Evolutionary conservation across 2,888 invertebrate genomes (phyloP), one percentile per base, ranked within the genome.

Genomic region (Megalurothrips usitatus): DNA sequence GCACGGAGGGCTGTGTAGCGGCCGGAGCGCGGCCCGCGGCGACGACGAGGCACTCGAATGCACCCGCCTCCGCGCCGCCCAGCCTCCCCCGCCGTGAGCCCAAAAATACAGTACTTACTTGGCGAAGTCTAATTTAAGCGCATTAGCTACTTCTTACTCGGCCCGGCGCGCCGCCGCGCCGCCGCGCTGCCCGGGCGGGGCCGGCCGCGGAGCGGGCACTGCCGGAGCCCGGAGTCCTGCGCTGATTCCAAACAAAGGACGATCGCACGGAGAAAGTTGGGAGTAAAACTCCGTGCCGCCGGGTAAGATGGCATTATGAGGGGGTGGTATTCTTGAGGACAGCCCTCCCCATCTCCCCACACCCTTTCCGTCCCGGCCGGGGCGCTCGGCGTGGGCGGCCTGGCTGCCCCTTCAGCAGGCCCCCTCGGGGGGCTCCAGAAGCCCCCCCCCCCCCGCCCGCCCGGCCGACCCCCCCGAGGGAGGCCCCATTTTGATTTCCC

Each of bases 401-500:
- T n/a, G 17, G 58, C 52, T n/a, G n/a, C n/a, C n/a, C n/a, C 52
- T 19, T 52, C 52, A 52, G 52, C 52, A 3, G 2, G 52, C 52
- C 52, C 14, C 52, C 52, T 19, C 58, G 58, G 19, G 58, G n/a
- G 58, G 17, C 58, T 17, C 52, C 52, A 6, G 34, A 43, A 43
- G 34, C 34, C 34, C 52, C 14, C 52, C 49, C 12, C 52, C 14
- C 52, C 2, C 12, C 9, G 52, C 52, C 52, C 14, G 52, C 14
- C 19, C 58, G 19, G 58, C 58, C 6, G 58, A 58, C 58, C 14
- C 14, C 11, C 58, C 58, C 17, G 58, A 14, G 58, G 58, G 58
- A 17, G 68, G 26, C 68, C 23, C 68, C 68, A 75, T 75, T 75
- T 75, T 75, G 68, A 75, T 75, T 75, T 75, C 68, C 68, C 68